Conservation (phyloP, 2,113 vertebrate species). For the Charina bottae region DNA sequence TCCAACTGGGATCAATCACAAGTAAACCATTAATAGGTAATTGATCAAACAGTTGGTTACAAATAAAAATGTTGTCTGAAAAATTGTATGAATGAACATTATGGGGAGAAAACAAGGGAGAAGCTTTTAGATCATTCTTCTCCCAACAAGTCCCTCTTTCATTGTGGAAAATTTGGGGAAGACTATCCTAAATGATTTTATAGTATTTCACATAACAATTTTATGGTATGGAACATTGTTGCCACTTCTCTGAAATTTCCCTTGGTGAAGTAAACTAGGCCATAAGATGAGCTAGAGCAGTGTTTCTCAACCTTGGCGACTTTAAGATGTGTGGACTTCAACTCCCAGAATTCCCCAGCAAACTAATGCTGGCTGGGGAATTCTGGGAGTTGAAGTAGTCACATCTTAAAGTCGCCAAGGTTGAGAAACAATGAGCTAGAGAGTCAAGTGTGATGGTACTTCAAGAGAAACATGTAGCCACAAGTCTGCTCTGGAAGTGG, state of each 20-base stretch:
- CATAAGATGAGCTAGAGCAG: background rate
- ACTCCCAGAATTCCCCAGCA: too few relatives aligned
- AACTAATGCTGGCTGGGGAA: too few relatives aligned
- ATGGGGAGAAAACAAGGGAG: background rate
- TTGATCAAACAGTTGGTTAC: constrained; percentile 17
- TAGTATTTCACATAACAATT: background rate
- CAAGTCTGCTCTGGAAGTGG: too few relatives aligned
- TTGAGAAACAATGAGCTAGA: background rate
- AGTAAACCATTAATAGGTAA: constrained; percentile 5
- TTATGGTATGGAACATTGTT: background rate
- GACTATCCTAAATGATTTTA: background rate
- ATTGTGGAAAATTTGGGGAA: background rate
- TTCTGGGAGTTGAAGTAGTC: too few relatives aligned
- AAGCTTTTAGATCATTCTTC: background rate
- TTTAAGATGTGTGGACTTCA: too few relatives aligned
- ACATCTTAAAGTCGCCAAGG: too few relatives aligned
- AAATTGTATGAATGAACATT: background rate
- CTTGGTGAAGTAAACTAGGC: background rate
- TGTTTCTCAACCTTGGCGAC: too few relatives aligned
- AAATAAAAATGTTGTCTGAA: constrained; percentile 1
- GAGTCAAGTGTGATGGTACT: background rate
- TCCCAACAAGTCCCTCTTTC: background rate
- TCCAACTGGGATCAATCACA: background rate
- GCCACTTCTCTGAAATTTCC: background rate
- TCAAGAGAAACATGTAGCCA: background rate